phyloP scores from a whole-genome alignment of 2,113 vertebrate species.

The Myodes glareolus region DNA sequence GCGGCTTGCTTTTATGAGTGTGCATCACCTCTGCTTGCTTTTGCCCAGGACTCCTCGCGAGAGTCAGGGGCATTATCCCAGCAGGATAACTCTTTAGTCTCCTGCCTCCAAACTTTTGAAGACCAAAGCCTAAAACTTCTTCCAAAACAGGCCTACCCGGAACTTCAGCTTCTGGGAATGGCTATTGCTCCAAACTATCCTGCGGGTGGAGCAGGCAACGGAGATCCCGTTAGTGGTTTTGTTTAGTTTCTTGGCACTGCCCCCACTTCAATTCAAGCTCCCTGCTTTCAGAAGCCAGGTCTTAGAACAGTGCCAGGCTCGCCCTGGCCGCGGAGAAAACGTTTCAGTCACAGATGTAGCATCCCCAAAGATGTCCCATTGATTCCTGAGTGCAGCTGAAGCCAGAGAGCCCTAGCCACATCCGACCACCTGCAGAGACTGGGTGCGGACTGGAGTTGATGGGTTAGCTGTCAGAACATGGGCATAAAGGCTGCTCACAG shows the following conservation, averaged over 20 bases:
- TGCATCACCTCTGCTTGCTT: not conserved
- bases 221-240: constrained; percentile 12
- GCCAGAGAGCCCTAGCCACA: not conserved
- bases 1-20: not conserved
- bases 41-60: not conserved
- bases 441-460: not conserved
- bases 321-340: not conserved
- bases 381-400: not conserved
- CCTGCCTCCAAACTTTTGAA: not conserved
- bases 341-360: constrained; percentile 20
- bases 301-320: constrained; percentile 25
- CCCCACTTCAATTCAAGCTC: not conserved
- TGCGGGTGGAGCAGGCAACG: not conserved
- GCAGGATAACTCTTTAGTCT: not conserved
- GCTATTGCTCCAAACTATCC: not conserved
- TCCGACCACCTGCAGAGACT: not conserved
- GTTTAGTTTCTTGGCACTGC: constrained; percentile 43
- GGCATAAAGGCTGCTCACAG: not conserved
- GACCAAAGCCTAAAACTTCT: not conserved
- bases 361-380: not conserved
- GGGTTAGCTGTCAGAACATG: not conserved
- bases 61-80: not conserved
- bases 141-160: not conserved
- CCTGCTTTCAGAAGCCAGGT: not conserved
- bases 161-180: not conserved